Base-by-base conservation (phyloP, 1,140 invertebrate species). In the Penaeus japonicus region DNA sequence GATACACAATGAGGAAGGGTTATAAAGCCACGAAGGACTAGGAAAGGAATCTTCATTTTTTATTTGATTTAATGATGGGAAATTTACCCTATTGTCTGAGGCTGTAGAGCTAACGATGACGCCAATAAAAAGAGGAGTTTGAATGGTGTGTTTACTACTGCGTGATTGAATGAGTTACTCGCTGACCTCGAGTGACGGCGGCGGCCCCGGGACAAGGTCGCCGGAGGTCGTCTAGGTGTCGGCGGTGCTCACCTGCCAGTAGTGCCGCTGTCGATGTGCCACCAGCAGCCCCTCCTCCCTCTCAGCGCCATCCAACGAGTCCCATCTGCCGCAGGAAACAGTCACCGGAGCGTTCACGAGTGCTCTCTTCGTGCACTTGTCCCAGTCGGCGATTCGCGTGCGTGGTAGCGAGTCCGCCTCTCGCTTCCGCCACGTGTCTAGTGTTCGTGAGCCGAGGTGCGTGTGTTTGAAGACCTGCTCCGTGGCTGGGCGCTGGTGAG, bases 171-270 rank as follows among this genome's bases (percentile, higher is more conserved):
- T 47, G 47, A 47, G 47, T 47, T 47, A 47, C 47, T 47, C 47
- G 30, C 0, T 65, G 81, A 83, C 81, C 81, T 83, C 81, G 27
- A 24, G 18, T 17, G 15, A 35, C 30, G 35, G 54, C 10, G 81
- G 27, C 77, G 77, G 32, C 81, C 81, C 32, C 59, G 81, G 59
- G 5, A 62, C 81, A 83, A 83, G 81, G 81, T 83, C 81, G 81
- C 65, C 39, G 22, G 57, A 83, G 81, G 81, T 83, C 80, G 57
- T 39, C 24, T 10, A 22, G 81, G 20, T 24, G 81, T 22, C 32
- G 81, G 17, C 18, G 35, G 59, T 65, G 59, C 57, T 20, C 32
- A 17, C n/a, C 78, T 47, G 39, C 30, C 81, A 65, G 81, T 82
- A 30, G 54, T 32, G 22, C 59, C 24, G 81, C 55, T 70, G 57